These are phyloP conservation scores for Myotis brandtii DNA, from an alignment of 2,113 vertebrate genomes.

Conservation along the genomic window DNA sequence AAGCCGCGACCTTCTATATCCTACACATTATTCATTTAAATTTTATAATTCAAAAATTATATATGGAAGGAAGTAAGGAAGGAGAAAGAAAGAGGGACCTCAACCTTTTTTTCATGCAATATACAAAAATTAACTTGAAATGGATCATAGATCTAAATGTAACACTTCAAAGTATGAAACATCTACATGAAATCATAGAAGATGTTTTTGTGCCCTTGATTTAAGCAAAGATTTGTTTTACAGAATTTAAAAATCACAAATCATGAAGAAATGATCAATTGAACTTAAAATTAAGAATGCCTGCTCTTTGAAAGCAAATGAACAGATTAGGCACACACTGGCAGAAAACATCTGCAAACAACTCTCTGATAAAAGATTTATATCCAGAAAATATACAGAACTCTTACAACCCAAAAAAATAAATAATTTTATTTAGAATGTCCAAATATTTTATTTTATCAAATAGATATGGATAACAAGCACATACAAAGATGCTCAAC, in stretches of 20 bases:
- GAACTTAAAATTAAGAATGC: constrained; percentile 17
- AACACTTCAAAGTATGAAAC: neutral
- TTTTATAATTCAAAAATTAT: constrained; percentile 5
- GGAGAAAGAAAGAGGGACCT: neutral
- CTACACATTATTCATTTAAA: neutral
- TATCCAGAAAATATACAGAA: neutral
- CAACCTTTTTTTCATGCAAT: neutral
- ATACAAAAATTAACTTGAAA: constrained; percentile 10
- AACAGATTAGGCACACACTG: neutral
- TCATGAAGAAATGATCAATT: neutral
- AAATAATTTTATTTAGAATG: constrained; percentile 20
- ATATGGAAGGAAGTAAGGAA: neutral
- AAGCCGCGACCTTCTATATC: neutral
- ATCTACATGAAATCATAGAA: constrained; percentile 25
- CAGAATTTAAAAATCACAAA: constrained; percentile 5
- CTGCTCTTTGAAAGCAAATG: constrained; percentile 25
- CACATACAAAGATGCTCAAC: neutral
- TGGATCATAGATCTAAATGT: neutral
- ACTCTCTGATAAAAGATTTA: neutral
- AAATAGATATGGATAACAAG: neutral
- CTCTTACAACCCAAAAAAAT: neutral
- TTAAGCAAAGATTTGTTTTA: neutral
- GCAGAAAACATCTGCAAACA: constrained; percentile 6
- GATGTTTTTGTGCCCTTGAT: neutral
- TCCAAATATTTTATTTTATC: neutral